A percentile compares a stretch with the other conserved stretches of the same genome.
Conservation (phyloP, 2,113 vertebrate genomes). For the Gymnarchus niloticus region DNA sequence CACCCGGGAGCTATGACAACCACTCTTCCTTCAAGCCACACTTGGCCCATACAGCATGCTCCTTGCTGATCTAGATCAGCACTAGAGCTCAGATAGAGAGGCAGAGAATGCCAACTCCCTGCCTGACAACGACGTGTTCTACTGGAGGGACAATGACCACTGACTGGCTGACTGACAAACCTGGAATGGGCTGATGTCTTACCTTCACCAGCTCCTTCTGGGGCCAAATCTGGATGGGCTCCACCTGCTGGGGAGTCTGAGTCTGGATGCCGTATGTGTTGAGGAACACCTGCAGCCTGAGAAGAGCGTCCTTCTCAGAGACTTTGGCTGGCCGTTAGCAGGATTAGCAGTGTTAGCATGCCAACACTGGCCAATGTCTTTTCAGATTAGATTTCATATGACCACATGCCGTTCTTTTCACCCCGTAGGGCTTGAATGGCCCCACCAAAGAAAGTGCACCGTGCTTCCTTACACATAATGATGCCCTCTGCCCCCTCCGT, state of each 20-base stretch:
- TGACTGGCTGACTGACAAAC: not conserved
- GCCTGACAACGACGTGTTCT: not conserved
- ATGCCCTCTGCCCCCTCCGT: not conserved
- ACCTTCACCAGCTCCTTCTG: slow-evolving; percentile 97
- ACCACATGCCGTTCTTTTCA: not conserved
- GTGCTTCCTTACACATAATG: not conserved
- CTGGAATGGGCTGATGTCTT: no score
- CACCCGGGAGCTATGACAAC: not conserved
- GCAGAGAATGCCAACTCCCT: not conserved
- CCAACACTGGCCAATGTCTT: not conserved
- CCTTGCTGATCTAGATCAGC: not conserved
- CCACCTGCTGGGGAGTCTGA: slow-evolving; percentile 94
- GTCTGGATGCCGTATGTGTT: slow-evolving; percentile 97
- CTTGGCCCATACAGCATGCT: not conserved
- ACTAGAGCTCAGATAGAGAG: not conserved
- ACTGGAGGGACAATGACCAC: not conserved
- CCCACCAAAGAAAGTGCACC: not conserved
- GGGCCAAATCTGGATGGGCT: slow-evolving; percentile 98
- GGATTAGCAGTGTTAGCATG: not conserved
- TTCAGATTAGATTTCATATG: not conserved
- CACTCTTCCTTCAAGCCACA: not conserved
- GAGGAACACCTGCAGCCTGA: slow-evolving; percentile 91
- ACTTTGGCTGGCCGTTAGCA: not conserved
- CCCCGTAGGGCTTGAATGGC: not conserved
- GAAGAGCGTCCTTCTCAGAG: not conserved